Evolutionary conservation across 2,888 invertebrate species (phyloP).

Genomic region (Drosophila hawaiiensis): DNA sequence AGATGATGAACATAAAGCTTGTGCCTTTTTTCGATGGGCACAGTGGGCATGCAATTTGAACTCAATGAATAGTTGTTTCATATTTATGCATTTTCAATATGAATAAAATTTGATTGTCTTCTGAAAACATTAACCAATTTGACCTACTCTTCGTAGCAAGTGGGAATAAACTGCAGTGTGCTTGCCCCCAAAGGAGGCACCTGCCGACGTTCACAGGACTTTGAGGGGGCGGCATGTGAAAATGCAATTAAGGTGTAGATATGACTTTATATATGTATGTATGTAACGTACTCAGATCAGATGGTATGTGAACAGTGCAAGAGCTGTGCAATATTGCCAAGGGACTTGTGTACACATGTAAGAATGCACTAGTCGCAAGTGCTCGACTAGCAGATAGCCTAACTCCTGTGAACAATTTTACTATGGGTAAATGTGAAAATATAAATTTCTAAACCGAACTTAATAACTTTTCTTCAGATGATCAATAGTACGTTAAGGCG

Average conservation of each 20-base stretch:
- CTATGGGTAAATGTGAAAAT: background rate
- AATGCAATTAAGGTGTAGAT: conserved; percentile 77
- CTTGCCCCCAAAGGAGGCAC: conserved; percentile 41
- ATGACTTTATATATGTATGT: conserved; percentile 19
- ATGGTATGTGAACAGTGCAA: conserved; percentile 25
- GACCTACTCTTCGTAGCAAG: background rate
- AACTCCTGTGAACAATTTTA: background rate
- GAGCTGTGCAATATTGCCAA: conserved; percentile 29
- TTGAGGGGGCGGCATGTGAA: conserved; percentile 65
- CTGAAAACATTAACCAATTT: background rate
- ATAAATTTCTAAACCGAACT: background rate
- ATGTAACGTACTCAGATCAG: conserved; percentile 24
- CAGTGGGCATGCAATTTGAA: background rate
- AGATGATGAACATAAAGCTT: background rate
- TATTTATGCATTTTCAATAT: background rate
- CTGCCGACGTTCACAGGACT: conserved; percentile 67
- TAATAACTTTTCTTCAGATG: background rate
- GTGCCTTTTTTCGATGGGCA: no score
- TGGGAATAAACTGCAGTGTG: conserved; percentile 37
- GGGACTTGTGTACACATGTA: conserved; percentile 1
- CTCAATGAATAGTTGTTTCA: background rate
- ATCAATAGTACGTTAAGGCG: background rate
- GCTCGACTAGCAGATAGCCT: background rate
- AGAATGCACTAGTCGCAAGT: background rate
- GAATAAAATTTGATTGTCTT: background rate